Evolutionary conservation across 2,888 invertebrate genomes (phyloP).

Genomic region (Epistrophe grossulariae): DNA sequence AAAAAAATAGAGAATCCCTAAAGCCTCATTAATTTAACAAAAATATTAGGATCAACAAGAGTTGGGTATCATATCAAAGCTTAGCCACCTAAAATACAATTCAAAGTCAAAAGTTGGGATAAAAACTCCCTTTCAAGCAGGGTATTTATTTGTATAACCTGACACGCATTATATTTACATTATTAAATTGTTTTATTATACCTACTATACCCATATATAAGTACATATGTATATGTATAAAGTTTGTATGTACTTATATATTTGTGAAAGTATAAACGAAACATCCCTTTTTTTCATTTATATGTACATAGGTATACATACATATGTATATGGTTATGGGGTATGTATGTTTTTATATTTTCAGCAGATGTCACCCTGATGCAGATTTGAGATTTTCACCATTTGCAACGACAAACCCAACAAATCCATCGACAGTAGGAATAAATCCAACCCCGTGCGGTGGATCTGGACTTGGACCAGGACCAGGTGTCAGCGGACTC

Average conservation of each 20-base stretch:
- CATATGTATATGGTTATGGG: neutral
- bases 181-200: conserved; percentile 20
- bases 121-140: conserved; percentile 26
- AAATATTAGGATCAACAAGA: conserved; percentile 13
- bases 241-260: neutral
- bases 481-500: conserved; percentile 84
- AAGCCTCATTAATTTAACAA: conserved; percentile 4
- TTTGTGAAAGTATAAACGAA: no score
- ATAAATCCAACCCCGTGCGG: conserved; percentile 78
- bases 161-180: conserved; percentile 23
- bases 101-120: conserved; percentile 61
- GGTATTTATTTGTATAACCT: conserved; percentile 19
- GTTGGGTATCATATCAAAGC: conserved; percentile 44
- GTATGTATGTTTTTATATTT: conserved; percentile 49
- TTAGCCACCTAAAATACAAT: conserved; percentile 50
- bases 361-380: conserved; percentile 85
- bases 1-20: neutral
- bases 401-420: conserved; percentile 82
- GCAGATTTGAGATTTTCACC: conserved; percentile 86
- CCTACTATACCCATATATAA: neutral
- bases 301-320: neutral
- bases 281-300: neutral
- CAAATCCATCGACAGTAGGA: conserved; percentile 61
- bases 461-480: conserved; percentile 79
- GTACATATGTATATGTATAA: neutral